A percentile compares a stretch with the other conserved stretches of the same genome.
These are phyloP conservation scores for Nylanderia fulva DNA, from an alignment of 1,140 invertebrate genomes.

Conservation along the genomic window DNA sequence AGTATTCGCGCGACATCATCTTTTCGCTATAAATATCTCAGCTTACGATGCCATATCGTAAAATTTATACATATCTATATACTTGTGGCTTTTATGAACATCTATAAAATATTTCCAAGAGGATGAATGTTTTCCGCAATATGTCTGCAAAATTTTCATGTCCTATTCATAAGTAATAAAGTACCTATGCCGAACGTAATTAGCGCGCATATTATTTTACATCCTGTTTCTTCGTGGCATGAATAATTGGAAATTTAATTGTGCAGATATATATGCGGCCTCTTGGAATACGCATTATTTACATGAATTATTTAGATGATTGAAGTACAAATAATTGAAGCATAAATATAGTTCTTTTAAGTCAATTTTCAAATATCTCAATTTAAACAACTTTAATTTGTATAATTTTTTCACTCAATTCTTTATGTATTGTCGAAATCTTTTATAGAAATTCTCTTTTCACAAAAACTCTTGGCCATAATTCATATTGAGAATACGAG, in stretches of 20 bases:
- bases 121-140: not conserved
- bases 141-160: not conserved
- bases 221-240: not conserved
- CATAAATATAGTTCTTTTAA: not conserved
- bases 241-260: not conserved
- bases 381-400: conserved; percentile 7
- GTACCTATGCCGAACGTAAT: not conserved
- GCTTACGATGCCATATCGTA: not conserved
- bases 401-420: not conserved
- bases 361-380: not conserved
- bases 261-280: not conserved
- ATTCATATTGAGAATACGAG: not conserved
- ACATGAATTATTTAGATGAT: conserved; percentile 55
- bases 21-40: conserved; percentile 22
- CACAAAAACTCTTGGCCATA: no score
- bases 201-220: not conserved
- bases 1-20: conserved; percentile 45
- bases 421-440: not conserved
- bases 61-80: conserved; percentile 24
- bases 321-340: conserved; percentile 32
- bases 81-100: not conserved
- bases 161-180: not conserved
- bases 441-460: no score
- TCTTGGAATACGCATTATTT: conserved; percentile 40
- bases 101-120: not conserved